phyloP scores from a whole-genome alignment of 92 coral and sea anemone species.

The Palythoa caribaeorum region DNA sequence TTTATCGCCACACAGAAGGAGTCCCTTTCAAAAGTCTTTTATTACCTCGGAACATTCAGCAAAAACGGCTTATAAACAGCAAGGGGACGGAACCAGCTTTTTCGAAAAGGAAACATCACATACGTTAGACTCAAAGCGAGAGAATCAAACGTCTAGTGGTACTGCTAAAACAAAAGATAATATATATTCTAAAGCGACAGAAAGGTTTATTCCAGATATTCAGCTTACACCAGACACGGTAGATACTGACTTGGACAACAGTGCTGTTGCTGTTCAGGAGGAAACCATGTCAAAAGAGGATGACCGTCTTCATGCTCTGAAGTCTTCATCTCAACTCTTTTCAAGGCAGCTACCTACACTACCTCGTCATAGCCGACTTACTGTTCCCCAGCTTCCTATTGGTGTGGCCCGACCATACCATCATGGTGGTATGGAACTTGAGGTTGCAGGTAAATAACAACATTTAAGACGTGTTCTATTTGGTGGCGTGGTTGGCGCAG shows the following conservation, averaged over 20 bases:
- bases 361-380: conserved; percentile 69
- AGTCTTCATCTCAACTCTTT: conserved; percentile 68
- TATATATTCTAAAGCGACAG: conserved; percentile 8
- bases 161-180: not conserved
- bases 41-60: not conserved
- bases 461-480: not conserved
- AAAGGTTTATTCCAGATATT: not conserved
- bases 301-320: conserved; percentile 48
- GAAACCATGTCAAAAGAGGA: conserved; percentile 14
- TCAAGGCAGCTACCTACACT: conserved; percentile 74
- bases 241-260: not conserved
- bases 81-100: conserved; percentile 9
- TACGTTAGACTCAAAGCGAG: not conserved
- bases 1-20: conserved; percentile 35
- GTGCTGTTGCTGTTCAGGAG: not conserved
- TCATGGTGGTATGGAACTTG: conserved; percentile 41
- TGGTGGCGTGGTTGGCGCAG: too few species aligned
- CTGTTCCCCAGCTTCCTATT: conserved; percentile 80
- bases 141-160: not conserved
- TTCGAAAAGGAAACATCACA: not conserved
- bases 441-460: not conserved
- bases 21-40: conserved; percentile 17
- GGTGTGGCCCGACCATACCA: conserved; percentile 93
- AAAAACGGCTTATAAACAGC: not conserved
- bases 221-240: not conserved